phyloP scores from a whole-genome alignment of 2,113 vertebrate genomes.

The Zeus faber region DNA sequence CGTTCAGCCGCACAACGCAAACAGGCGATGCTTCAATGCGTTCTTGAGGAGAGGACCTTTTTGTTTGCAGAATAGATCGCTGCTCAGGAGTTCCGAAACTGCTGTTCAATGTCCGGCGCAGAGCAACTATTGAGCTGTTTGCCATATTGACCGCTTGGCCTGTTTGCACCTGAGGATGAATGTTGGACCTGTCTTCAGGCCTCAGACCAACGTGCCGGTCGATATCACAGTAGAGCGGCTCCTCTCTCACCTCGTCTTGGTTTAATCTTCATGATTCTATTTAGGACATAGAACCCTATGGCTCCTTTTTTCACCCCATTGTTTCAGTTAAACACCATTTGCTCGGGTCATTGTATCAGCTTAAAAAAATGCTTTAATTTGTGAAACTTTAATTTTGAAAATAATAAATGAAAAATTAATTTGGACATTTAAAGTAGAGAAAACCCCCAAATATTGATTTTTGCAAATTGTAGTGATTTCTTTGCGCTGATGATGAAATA shows the following conservation, averaged over 20 bases:
- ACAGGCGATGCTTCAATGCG: conserved; percentile 38
- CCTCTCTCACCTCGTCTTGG: conserved; percentile 16
- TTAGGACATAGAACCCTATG: too few relatives aligned
- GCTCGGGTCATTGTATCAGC: background rate
- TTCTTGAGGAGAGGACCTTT: conserved; percentile 52
- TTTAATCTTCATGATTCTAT: background rate
- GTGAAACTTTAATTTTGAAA: background rate
- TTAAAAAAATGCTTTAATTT: background rate
- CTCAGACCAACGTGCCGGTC: conserved; percentile 38
- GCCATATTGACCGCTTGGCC: conserved; percentile 62
- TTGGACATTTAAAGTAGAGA: too few relatives aligned
- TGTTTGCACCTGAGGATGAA: conserved; percentile 64
- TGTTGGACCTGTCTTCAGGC: conserved; percentile 57
- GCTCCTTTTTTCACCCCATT: background rate
- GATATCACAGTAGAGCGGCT: conserved; percentile 61
- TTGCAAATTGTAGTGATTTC: too few relatives aligned
- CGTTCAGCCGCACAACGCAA: conserved; percentile 10
- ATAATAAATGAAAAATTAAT: too few relatives aligned
- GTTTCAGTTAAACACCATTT: background rate
- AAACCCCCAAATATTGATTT: too few relatives aligned
- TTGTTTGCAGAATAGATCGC: conserved; percentile 68
- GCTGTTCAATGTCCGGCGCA: background rate
- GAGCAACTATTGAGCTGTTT: conserved; percentile 61
- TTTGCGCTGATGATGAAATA: too few relatives aligned
- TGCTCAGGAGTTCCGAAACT: conserved; percentile 58